These are phyloP conservation scores for Listrodromus nycthemerus DNA, from an alignment of 2,888 invertebrate species.

Conservation along the genomic window DNA sequence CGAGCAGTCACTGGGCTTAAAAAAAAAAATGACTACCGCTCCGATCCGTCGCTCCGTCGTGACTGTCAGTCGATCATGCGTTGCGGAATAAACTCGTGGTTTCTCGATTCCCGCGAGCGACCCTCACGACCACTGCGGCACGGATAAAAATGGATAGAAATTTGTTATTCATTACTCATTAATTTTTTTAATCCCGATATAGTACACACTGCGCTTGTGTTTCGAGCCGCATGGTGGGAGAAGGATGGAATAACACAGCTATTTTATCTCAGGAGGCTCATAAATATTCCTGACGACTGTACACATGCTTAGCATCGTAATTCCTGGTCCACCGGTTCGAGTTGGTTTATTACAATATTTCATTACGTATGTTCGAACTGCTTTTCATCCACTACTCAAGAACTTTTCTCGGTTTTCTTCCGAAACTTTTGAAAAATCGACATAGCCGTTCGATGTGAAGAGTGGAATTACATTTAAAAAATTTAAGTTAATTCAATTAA, in stretches of 20 bases:
- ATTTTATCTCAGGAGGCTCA: not conserved
- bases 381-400: not conserved
- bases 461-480: no score
- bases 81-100: not conserved
- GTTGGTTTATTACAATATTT: not conserved
- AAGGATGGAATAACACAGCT: conserved; percentile 19
- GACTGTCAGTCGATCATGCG: conserved; percentile 24
- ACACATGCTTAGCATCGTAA: not conserved
- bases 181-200: not conserved
- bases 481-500: no score
- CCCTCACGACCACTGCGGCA: not conserved
- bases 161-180: not conserved
- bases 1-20: not conserved
- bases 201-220: not conserved
- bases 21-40: not conserved
- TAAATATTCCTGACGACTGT: conserved; percentile 4
- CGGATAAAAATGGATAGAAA: not conserved
- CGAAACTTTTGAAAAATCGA: no score
- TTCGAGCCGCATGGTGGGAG: not conserved
- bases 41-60: not conserved
- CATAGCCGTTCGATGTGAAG: no score
- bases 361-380: not conserved
- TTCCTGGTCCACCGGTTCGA: not conserved
- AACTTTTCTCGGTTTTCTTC: no score
- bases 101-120: not conserved